Percentiles rank a stretch among this genome's conserved stretches.
These are phyloP conservation scores for Ctenodactylus gundi DNA, from an alignment of 2,113 vertebrate species.

Conservation along the genomic window DNA sequence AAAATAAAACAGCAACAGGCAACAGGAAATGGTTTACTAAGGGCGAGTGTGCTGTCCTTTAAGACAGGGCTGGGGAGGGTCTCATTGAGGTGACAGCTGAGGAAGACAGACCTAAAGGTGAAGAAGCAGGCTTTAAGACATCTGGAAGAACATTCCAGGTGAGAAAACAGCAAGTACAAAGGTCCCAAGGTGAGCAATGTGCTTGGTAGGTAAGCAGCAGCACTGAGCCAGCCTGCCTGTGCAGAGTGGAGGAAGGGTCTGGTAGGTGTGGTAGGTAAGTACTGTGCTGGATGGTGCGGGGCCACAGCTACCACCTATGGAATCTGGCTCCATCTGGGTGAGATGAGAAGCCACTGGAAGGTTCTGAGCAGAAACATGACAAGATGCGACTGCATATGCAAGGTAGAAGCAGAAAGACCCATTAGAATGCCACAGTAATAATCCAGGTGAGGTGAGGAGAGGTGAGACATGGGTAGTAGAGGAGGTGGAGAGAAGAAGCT, in stretches of 20 bases:
- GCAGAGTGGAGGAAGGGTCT: no score
- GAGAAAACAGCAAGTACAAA: background rate
- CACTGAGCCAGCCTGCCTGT: background rate
- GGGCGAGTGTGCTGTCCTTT: accelerated
- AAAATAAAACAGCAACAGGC: background rate
- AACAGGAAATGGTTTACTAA: accelerated
- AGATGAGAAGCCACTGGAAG: background rate
- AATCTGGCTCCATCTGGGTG: background rate
- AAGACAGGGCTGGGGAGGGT: background rate
- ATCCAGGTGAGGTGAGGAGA: background rate
- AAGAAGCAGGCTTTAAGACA: background rate
- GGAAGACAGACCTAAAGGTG: background rate
- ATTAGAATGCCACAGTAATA: background rate
- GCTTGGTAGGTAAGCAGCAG: background rate
- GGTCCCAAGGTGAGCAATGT: background rate
- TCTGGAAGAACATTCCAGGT: background rate
- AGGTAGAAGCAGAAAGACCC: background rate
- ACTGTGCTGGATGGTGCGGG: no score
- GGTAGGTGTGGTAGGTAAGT: background rate
- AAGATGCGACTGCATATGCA: background rate
- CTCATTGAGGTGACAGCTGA: background rate
- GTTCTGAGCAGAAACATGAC: background rate
- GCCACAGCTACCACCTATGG: background rate
- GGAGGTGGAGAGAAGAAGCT: background rate
- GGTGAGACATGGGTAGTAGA: no score